phyloP scores from a whole-genome alignment of 2,113 vertebrate species.

The Sinocyclocheilus maitianheensis region DNA sequence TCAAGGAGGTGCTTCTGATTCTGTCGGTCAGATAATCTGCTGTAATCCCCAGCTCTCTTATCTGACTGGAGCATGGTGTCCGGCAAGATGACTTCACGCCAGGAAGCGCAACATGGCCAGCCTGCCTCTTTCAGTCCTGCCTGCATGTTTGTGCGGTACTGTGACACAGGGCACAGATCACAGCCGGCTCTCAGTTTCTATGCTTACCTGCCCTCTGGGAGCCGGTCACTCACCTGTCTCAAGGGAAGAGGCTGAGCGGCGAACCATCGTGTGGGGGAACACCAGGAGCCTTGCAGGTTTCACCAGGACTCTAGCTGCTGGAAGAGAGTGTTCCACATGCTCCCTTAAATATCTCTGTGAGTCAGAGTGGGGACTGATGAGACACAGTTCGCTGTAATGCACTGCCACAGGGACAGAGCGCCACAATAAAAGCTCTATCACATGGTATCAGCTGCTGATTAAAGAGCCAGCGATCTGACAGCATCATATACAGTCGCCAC shows the following conservation, averaged over 20 bases:
- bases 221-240: neutral
- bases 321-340: conserved; percentile 31
- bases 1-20: conserved; percentile 55
- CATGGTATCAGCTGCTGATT: conserved; percentile 36
- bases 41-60: conserved; percentile 70
- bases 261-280: neutral
- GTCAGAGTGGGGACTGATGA: conserved; percentile 45
- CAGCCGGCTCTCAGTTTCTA: neutral
- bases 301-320: neutral
- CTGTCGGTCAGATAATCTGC: conserved; percentile 70
- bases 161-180: conserved; percentile 18
- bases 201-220: neutral
- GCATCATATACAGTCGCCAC: conserved; percentile 6
- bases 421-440: conserved; percentile 27
- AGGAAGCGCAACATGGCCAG: conserved; percentile 16
- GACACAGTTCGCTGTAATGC: conserved; percentile 38
- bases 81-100: conserved; percentile 40
- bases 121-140: conserved; percentile 15
- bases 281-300: conserved; percentile 21
- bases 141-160: neutral
- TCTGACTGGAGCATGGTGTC: conserved; percentile 58
- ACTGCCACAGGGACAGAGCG: conserved; percentile 20
- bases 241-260: neutral
- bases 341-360: conserved; percentile 54
- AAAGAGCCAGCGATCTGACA: conserved; percentile 27